Base-by-base conservation (phyloP, 2,888 invertebrate genomes). In the Timema cristinae region DNA sequence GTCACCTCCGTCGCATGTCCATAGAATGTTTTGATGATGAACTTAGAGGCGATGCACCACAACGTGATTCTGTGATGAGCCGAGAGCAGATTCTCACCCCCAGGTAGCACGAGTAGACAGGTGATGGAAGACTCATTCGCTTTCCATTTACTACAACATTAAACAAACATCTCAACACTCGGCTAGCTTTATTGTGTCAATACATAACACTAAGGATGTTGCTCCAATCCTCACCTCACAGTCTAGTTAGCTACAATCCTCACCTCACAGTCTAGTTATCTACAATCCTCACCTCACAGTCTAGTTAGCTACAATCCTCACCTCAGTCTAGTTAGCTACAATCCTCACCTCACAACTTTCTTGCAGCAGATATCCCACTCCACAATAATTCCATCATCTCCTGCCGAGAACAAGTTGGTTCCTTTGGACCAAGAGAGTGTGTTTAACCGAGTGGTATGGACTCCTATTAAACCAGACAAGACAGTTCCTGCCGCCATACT, bases 401-500 rank as follows among this genome's bases (percentile, higher is more conserved):
- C 87, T 71, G 87, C 87, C 67, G 86, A 86, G 77, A 86, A 88
- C 7, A 90, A 76, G 13, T 82, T 82, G 7, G 81, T 81, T 0
- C 78, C 78, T 15, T 81, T 80, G 72, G 84, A 84, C 88, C 90
- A 90, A 73, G 89, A 86, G 63, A 91, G 79, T 9, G 80, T 80
- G n/a, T 79, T 80, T 11, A 82, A 80, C 10, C 83, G 79, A 13
- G 81, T 81, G 6, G 81, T 78, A 63, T 83, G 85, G 6, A 86
- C 83, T 67, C 85, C 88, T 73, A 83, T 82, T 78, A 91, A 81
- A 32, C 86, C 84, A 51, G 83, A 86, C 77, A 89, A 87, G 48
- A 91, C 82, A 80, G 87, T 87, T 32, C 87, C 90, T 80, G 88
- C 87, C 5, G 86, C 81, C 49, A 91, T 83, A 67, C 90, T 91